Evolutionary conservation across 1,140 invertebrate species (phyloP).

Genomic region (Scaptomyza montana): DNA sequence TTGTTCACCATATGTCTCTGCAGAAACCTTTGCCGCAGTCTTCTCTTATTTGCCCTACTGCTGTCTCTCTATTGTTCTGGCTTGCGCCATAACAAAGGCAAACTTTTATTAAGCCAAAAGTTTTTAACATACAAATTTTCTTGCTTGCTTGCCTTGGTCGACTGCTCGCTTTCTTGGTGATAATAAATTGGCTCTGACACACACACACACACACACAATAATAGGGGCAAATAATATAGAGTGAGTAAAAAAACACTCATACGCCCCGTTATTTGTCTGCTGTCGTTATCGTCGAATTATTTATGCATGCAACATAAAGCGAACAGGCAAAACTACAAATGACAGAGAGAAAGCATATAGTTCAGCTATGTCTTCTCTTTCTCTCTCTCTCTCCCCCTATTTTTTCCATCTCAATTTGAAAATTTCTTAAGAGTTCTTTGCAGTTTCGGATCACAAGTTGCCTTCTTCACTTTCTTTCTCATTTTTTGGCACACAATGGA

Average conservation of each 20-base stretch:
- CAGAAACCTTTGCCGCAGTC: background rate
- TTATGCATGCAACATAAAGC: slow-evolving; percentile 70
- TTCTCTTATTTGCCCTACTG: background rate
- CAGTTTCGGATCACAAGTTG: slow-evolving; percentile 24
- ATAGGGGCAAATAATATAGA: slow-evolving; percentile 27
- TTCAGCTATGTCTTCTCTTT: background rate
- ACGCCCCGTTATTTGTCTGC: slow-evolving; percentile 49
- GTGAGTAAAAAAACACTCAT: slow-evolving; percentile 25
- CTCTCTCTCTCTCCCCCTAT: slow-evolving; percentile 18
- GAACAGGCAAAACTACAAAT: slow-evolving; percentile 36
- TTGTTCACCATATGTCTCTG: slow-evolving; percentile 52
- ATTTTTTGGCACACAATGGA: slow-evolving; percentile 26
- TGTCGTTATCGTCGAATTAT: slow-evolving; percentile 75
- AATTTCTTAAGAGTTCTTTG: slow-evolving; percentile 66
- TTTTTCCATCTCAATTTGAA: slow-evolving; percentile 55
- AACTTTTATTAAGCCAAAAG: slow-evolving; percentile 78
- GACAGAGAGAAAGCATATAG: background rate
- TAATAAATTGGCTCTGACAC: slow-evolving; percentile 71
- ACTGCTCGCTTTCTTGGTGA: slow-evolving; percentile 58
- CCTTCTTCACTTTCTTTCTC: background rate
- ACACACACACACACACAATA: slow-evolving; percentile 18
- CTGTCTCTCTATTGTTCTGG: slow-evolving; percentile 63
- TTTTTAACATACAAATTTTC: slow-evolving; percentile 81
- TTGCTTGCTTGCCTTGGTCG: slow-evolving; percentile 25
- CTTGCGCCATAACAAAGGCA: slow-evolving; percentile 68